phyloP scores from a whole-genome alignment of 2,113 vertebrate genomes.

The Peucedramus taeniatus region DNA sequence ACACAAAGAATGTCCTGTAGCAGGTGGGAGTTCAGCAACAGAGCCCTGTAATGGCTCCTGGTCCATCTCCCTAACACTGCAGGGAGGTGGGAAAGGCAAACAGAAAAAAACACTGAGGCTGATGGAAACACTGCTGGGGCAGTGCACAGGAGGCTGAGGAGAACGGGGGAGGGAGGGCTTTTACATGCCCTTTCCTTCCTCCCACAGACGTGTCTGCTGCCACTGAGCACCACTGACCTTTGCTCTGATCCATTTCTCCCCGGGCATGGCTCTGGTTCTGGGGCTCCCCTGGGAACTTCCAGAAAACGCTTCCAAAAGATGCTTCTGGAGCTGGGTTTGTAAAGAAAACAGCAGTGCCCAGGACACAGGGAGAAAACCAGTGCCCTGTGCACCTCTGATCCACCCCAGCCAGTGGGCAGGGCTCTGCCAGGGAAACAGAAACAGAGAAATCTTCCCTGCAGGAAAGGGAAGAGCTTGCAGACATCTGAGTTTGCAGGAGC shows the following conservation, averaged over 20 bases:
- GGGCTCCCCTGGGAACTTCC: not conserved
- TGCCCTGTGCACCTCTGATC: not conserved
- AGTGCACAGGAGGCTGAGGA: not conserved
- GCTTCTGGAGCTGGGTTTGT: not conserved
- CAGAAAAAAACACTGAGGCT: not conserved
- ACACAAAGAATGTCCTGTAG: accelerated
- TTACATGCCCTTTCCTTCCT: not conserved
- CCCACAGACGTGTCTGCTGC: not conserved
- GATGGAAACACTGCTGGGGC: not conserved
- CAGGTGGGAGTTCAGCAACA: not conserved
- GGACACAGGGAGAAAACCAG: not conserved
- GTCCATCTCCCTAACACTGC: not conserved
- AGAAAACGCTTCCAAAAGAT: not conserved
- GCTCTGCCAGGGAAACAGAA: not conserved
- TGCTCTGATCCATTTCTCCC: not conserved
- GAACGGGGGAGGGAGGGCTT: not conserved
- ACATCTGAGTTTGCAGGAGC: not conserved
- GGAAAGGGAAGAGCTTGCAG: not conserved
- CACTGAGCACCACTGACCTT: not conserved
- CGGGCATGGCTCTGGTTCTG: not conserved
- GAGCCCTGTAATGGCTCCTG: not conserved
- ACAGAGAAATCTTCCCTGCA: not conserved
- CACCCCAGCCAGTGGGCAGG: not conserved
- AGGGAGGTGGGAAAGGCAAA: not conserved
- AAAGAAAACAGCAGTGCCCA: not conserved